A percentile compares a stretch with the other conserved stretches of the same genome.
Evolutionary conservation across 2,888 invertebrate species (phyloP).

Genomic region (Andrena hattorfiana): DNA sequence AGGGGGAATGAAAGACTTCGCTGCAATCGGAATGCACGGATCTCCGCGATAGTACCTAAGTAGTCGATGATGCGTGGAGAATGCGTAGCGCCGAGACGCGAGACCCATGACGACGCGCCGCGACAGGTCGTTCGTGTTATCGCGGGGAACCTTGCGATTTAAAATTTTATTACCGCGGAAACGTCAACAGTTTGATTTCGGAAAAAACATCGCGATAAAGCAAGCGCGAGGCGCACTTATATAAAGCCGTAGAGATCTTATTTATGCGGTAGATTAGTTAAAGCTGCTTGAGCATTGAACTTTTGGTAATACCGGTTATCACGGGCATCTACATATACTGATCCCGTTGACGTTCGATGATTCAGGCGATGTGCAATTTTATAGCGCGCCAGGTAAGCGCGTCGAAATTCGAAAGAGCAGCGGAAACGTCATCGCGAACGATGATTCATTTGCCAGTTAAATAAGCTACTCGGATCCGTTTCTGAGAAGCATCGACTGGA

Average conservation of each 20-base stretch:
- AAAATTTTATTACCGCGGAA: slow-evolving; percentile 12
- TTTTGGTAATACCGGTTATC: too few species aligned
- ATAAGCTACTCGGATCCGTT: slow-evolving; percentile 18
- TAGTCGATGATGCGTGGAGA: not conserved
- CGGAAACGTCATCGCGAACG: slow-evolving; percentile 38
- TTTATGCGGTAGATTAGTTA: not conserved
- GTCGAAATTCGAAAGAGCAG: slow-evolving; percentile 29
- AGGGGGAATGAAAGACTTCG: too few species aligned
- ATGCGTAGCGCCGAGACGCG: not conserved
- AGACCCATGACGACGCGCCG: not conserved
- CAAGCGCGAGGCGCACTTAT: not conserved
- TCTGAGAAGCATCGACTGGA: slow-evolving; percentile 27
- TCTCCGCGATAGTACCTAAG: too few species aligned
- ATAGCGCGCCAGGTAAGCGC: slow-evolving; percentile 16
- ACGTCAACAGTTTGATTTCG: not conserved
- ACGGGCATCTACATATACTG: not conserved
- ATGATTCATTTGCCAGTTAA: slow-evolving; percentile 48
- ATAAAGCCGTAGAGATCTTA: not conserved
- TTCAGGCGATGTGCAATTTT: not conserved
- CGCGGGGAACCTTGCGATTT: not conserved
- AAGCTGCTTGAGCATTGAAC: too few species aligned
- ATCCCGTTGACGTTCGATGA: not conserved
- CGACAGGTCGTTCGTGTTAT: slow-evolving; percentile 24
- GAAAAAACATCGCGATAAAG: not conserved
- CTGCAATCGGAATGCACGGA: too few species aligned